Evolutionary conservation across 2,113 vertebrate species (phyloP), one percentile per base, ranked within the genome.

Genomic region (Hemiprocne comata): DNA sequence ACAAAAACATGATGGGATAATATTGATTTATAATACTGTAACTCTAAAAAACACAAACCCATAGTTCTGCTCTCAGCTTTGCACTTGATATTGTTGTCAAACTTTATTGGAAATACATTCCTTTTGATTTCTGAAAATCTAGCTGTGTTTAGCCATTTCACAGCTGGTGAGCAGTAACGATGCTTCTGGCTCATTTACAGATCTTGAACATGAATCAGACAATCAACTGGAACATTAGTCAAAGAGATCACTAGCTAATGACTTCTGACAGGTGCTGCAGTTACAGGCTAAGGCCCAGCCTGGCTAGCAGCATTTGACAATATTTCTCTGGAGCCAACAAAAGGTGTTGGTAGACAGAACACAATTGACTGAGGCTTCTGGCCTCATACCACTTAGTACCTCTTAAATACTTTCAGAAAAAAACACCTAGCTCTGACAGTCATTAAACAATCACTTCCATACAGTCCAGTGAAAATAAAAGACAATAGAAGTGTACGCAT

Each of bases 211-310:
- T 95, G 97, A 98, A 97, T 99, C 98, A 98, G 97, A 98, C 98
- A 98, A 98, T 99, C 98, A 98, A 95, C 98, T 97, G 98, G 97
- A 98, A 98, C 98, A 99, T 99, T 99, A 99, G 98, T 99, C 99
- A 99, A 97, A 98, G 96, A 94, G 96, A 97, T 97, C 97, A 95
- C 95, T 85, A 95, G 96, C 98, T 99, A 99, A 99, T 98, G 98
- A 97, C 96, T 98, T 98, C 96, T 99, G 99, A 99, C 99, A 98
- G 98, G 97, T 92, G 17, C 97, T 78, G 96, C 96, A 97, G 96
- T 98, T 97, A 97, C 97, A 98, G 98, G 96, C 98, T 91, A 94
- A 95, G 82, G 95, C 98, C 97, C 97, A 98, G 98, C 85, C 97
- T 92, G 95, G 96, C 96, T 96, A 89, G 77, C 89, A 91, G 90